A percentile compares a stretch with the other conserved stretches of the same genome.
phyloP scores from a whole-genome alignment of 2,113 vertebrate species.

The Corythoichthys haematopterus region DNA sequence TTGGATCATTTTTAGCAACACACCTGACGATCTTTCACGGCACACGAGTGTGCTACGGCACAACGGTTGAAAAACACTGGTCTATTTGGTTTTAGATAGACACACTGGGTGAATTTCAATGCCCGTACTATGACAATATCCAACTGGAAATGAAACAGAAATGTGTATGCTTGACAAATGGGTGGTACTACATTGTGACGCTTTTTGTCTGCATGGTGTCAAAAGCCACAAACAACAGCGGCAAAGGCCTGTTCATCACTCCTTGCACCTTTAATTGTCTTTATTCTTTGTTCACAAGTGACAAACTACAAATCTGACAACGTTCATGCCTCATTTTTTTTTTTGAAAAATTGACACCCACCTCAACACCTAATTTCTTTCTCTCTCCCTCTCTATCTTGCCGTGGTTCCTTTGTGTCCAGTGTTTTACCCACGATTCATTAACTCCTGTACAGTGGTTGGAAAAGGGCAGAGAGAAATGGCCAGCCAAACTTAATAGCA shows the following conservation, averaged over 20 bases:
- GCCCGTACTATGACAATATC: slow-evolving; percentile 11
- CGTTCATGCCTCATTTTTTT: not conserved
- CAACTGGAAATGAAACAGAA: not conserved
- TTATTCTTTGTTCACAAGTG: slow-evolving; percentile 39
- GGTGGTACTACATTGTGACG: not conserved
- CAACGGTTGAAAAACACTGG: too few species aligned
- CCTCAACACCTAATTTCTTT: slow-evolving; percentile 48
- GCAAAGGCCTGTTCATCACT: not conserved
- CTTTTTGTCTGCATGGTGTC: not conserved
- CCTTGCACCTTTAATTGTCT: slow-evolving; percentile 20
- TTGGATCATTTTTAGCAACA: too few species aligned
- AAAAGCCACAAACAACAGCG: not conserved
- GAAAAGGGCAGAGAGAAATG: slow-evolving; percentile 93
- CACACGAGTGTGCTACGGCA: too few species aligned
- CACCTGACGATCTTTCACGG: too few species aligned
- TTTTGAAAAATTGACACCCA: slow-evolving; percentile 55
- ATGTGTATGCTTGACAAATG: not conserved
- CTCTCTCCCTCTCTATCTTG: slow-evolving; percentile 42
- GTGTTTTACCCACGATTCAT: slow-evolving; percentile 82
- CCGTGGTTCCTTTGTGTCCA: slow-evolving; percentile 51
- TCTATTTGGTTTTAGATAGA: not conserved
- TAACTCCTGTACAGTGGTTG: slow-evolving; percentile 91
- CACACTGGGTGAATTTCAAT: not conserved
- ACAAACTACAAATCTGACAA: slow-evolving; percentile 30
- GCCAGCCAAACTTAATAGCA: slow-evolving; percentile 91